A percentile compares a stretch with the other conserved stretches of the same genome.
Evolutionary conservation across 2,888 invertebrate species (phyloP).

Genomic region (Drosophila gaucha): DNA sequence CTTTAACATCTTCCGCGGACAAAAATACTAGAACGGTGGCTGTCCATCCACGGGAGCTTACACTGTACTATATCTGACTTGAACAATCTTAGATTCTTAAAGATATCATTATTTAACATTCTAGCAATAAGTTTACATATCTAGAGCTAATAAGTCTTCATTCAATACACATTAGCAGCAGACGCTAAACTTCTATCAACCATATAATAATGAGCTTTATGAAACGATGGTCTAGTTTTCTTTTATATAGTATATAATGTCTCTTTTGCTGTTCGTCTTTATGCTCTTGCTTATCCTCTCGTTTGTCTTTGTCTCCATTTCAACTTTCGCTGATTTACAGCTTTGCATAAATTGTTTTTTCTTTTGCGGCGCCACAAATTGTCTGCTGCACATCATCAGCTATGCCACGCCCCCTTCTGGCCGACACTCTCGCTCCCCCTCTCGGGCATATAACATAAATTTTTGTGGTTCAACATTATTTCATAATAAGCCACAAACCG

Average conservation of each 20-base stretch:
- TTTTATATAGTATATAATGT: not conserved
- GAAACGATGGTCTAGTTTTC: not conserved
- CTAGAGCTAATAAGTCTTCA: too few species aligned
- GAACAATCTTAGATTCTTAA: too few species aligned
- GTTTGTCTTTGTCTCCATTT: slow-evolving; percentile 10
- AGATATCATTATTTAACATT: too few species aligned
- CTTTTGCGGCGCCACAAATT: slow-evolving; percentile 30
- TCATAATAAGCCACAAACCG: slow-evolving; percentile 61
- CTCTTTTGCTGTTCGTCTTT: slow-evolving; percentile 4
- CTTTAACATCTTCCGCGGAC: too few species aligned
- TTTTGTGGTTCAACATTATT: slow-evolving; percentile 66
- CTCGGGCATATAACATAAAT: slow-evolving; percentile 46
- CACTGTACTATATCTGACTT: too few species aligned
- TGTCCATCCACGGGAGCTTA: too few species aligned
- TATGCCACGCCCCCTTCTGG: not conserved
- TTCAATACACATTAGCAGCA: too few species aligned
- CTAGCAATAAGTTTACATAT: too few species aligned
- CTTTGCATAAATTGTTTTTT: slow-evolving; percentile 64
- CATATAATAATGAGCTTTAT: not conserved
- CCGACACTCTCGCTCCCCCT: not conserved
- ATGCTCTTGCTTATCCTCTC: not conserved
- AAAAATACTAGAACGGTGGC: too few species aligned
- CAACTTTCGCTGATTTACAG: slow-evolving; percentile 43
- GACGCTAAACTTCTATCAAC: too few species aligned
- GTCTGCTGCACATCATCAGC: slow-evolving; percentile 23